Evolutionary conservation across 2,113 vertebrate species (phyloP).

Genomic region (Corythornis cristatus): DNA sequence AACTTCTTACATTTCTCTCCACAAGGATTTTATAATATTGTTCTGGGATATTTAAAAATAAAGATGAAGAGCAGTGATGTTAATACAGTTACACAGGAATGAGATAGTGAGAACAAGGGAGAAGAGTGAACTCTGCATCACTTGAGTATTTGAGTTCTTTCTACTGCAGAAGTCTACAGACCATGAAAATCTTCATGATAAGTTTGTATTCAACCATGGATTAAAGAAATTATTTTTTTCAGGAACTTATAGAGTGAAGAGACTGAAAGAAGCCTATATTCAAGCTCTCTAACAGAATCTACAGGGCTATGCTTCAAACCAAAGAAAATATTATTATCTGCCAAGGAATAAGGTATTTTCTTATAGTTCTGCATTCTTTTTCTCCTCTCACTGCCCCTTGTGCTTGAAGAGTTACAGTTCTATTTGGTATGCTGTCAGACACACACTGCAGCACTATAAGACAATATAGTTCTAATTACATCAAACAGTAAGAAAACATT

Average conservation of each 20-base stretch:
- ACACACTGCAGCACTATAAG: not conserved
- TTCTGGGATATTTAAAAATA: constrained; percentile 2
- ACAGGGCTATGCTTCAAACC: not conserved
- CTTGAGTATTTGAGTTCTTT: not conserved
- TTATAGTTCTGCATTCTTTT: not conserved
- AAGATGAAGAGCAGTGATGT: not conserved
- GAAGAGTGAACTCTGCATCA: not conserved
- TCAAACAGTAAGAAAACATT: not conserved
- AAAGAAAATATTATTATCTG: constrained; percentile 42
- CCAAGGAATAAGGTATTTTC: not conserved
- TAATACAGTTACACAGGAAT: not conserved
- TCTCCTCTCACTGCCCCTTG: not conserved
- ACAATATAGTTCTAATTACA: not conserved
- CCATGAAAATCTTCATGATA: not conserved
- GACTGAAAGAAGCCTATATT: not conserved
- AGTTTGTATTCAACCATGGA: not conserved
- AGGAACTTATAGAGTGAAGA: not conserved
- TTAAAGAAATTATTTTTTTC: constrained; percentile 4
- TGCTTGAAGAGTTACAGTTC: not conserved
- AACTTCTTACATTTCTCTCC: constrained; percentile 19
- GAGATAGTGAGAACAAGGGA: not conserved
- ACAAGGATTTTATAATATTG: not conserved
- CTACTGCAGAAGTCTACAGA: not conserved
- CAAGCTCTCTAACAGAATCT: not conserved
- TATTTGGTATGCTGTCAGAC: not conserved